Percentiles rank a stretch among this genome's conserved stretches.
These are phyloP conservation scores for Anoplolepis gracilipes DNA, from an alignment of 1,140 invertebrate species.

Conservation along the genomic window DNA sequence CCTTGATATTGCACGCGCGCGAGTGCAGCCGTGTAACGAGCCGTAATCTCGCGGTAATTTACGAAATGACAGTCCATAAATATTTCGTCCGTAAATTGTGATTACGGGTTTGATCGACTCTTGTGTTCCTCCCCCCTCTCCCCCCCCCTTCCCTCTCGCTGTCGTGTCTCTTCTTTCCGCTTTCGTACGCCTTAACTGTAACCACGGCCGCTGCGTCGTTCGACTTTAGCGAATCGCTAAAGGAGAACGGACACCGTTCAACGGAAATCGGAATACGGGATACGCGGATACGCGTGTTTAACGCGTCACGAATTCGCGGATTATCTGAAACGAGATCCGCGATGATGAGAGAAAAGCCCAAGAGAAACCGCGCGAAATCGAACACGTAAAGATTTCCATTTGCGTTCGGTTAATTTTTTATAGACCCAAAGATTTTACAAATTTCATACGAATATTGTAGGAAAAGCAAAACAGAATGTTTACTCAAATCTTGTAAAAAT, in stretches of 20 bases:
- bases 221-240: slow-evolving; percentile 43
- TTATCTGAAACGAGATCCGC: background rate
- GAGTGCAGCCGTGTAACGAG: slow-evolving; percentile 66
- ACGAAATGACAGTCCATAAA: slow-evolving; percentile 74
- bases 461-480: too few relatives aligned
- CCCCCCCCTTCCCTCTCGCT: too few relatives aligned
- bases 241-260: slow-evolving; percentile 17
- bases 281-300: background rate
- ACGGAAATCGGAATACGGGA: slow-evolving; percentile 57
- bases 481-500: too few relatives aligned
- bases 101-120: slow-evolving; percentile 70
- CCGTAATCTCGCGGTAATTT: slow-evolving; percentile 72
- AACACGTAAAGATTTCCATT: slow-evolving; percentile 39
- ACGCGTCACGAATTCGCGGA: background rate
- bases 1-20: slow-evolving; percentile 23
- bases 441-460: too few relatives aligned
- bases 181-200: slow-evolving; percentile 44
- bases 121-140: background rate
- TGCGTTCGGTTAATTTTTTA: background rate
- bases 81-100: slow-evolving; percentile 74
- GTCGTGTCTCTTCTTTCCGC: slow-evolving; percentile 12
- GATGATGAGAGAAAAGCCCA: background rate
- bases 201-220: slow-evolving; percentile 44
- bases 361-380: slow-evolving; percentile 3
- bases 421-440: background rate